A percentile compares a stretch with the other conserved stretches of the same genome.
Evolutionary conservation across 2,113 vertebrate genomes (phyloP).

Genomic region (Podarcis muralis): DNA sequence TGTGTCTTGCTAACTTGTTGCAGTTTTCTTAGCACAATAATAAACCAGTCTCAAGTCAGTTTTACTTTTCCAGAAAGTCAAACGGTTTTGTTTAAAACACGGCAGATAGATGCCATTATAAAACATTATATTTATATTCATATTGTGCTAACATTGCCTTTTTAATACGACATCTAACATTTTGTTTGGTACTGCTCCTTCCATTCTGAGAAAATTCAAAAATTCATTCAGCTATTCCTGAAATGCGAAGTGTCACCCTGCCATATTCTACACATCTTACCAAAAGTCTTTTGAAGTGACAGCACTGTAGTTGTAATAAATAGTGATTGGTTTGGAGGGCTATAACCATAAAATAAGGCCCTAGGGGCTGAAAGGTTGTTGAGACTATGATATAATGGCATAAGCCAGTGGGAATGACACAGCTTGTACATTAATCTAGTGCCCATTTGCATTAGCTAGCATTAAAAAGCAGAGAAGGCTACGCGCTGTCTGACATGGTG

Average conservation of each 20-base stretch:
- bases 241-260: neutral
- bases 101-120: neutral
- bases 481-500: neutral
- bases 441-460: constrained; percentile 49
- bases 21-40: neutral
- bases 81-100: neutral
- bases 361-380: constrained; percentile 52
- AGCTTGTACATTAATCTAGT: constrained; percentile 43
- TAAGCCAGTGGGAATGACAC: constrained; percentile 42
- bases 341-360: constrained; percentile 55
- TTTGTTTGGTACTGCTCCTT: neutral
- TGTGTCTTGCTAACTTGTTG: fast-evolving
- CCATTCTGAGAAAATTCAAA: neutral
- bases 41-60: constrained; percentile 22
- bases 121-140: constrained; percentile 16
- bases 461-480: constrained; percentile 4
- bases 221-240: neutral
- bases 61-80: neutral
- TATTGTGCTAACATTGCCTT: neutral
- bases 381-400: constrained; percentile 48
- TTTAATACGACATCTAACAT: neutral
- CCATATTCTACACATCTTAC: constrained; percentile 25
- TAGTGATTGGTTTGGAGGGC: constrained; percentile 42
- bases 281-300: constrained; percentile 41
- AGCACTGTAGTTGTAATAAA: constrained; percentile 48